Evolutionary conservation across 2,113 vertebrate genomes (phyloP), one percentile per base, ranked within the genome.

Genomic region (Nycticryphes semicollaris): DNA sequence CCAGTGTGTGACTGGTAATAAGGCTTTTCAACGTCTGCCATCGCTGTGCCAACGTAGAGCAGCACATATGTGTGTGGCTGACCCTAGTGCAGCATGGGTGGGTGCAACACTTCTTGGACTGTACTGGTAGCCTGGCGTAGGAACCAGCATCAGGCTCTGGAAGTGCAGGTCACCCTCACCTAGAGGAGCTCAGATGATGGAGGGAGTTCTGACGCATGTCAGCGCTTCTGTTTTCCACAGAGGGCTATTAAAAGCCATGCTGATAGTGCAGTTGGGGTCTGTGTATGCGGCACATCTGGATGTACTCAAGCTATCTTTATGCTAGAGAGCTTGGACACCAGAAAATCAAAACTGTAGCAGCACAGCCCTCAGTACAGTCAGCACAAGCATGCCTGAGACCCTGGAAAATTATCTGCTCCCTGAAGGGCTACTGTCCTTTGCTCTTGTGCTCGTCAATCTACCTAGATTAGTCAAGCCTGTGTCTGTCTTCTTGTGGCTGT

Each of bases 161-260:
- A 74, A n/a, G 2, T 47, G 67, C 45, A 24, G 59, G 50, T n/a
- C 8, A 35, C 30, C 59, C 25, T 90, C 72, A 43, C 41, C 79
- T 63, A 53, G 31, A 77, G 48, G 48, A 77, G 50, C 62, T 88
- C 57, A 73, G 85, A 69, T 90, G 90, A 25, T 7, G 17, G 62
- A 72, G 69, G 43, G 5, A 82, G 21, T 43, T 64, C 12, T 39
- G 39, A 39, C 12, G 4, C 2, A 1, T 14, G 57, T 88, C 95
- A 96, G 96, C 96, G 86, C 31, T 96, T 80, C 23, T 70, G 1
- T 50, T 76, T 93, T 87, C 75, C 94, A 76, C 35, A 3, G 35
- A 62, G 74, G 70, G 85, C 57, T 96, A 91, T 96, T 76, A 92
- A 95, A 94, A 96, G 82, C 90, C 14, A 1, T 39, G 87, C 92